phyloP scores from a whole-genome alignment of 1,140 invertebrate genomes.

The Anoplolepis gracilipes region DNA sequence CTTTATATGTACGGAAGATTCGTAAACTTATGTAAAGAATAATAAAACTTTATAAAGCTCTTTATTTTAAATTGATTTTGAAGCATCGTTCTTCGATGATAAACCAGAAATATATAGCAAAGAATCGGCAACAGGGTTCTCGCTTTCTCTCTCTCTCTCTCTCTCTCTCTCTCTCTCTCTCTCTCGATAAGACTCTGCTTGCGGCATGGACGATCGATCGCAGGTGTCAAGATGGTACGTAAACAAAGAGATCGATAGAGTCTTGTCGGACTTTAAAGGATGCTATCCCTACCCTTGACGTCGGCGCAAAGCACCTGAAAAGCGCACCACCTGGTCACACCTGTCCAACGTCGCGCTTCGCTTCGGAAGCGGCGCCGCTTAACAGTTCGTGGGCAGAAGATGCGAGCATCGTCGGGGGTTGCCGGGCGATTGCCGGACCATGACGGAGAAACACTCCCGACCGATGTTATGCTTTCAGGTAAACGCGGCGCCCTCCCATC shows the following conservation, averaged over 20 bases:
- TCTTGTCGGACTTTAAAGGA: slow-evolving; percentile 2
- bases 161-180: too few relatives aligned
- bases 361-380: slow-evolving; percentile 54
- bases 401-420: slow-evolving; percentile 73
- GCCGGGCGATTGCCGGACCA: slow-evolving; percentile 74
- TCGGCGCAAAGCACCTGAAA: slow-evolving; percentile 58
- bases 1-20: neutral
- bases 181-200: neutral
- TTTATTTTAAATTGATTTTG: slow-evolving; percentile 1
- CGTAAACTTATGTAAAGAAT: neutral
- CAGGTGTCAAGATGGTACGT: slow-evolving; percentile 38
- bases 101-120: neutral
- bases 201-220: slow-evolving; percentile 18
- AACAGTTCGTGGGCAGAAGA: slow-evolving; percentile 31
- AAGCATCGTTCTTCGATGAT: neutral
- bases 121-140: neutral
- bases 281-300: neutral
- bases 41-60: neutral
- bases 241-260: slow-evolving; percentile 13
- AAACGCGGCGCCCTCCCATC: slow-evolving; percentile 58
- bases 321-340: slow-evolving; percentile 76
- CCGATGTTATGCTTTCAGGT: slow-evolving; percentile 70
- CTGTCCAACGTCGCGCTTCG: slow-evolving; percentile 78
- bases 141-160: too few relatives aligned
- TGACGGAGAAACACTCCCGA: slow-evolving; percentile 64